Evolutionary conservation across 2,797 vertebrate species (phyloP).

Genomic region (Aselliscus stoliczkanus): DNA sequence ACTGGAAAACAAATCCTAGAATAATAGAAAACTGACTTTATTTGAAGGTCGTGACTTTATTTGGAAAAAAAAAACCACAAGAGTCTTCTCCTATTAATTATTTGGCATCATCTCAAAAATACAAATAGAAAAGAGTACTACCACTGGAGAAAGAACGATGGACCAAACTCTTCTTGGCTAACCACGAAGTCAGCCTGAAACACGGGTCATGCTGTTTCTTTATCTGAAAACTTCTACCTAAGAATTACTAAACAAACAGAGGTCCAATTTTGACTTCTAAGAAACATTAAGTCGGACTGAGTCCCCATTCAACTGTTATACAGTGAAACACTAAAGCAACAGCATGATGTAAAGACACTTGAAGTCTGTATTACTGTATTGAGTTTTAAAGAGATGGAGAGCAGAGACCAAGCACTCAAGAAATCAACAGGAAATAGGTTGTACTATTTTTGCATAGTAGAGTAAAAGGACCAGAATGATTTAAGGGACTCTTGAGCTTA

Average conservation of each 20-base stretch:
- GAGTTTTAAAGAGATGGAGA: slow-evolving; percentile 29
- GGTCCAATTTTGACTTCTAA: slow-evolving; percentile 38
- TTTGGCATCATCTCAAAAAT: background rate
- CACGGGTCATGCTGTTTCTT: background rate
- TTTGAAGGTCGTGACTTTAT: slow-evolving; percentile 46
- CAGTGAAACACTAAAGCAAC: slow-evolving; percentile 37
- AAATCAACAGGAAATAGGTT: slow-evolving; percentile 66
- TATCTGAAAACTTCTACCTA: slow-evolving; percentile 29
- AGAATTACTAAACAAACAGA: slow-evolving; percentile 46
- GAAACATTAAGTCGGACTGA: slow-evolving; percentile 47
- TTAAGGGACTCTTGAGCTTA: slow-evolving; percentile 56
- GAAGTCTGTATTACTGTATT: slow-evolving; percentile 50
- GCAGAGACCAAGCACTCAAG: slow-evolving; percentile 22
- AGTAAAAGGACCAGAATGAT: slow-evolving; percentile 48
- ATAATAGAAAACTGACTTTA: slow-evolving; percentile 12
- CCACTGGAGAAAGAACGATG: background rate
- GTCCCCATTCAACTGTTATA: background rate
- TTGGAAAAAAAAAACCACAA: background rate
- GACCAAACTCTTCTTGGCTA: background rate
- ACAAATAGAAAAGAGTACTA: background rate
- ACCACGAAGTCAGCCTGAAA: background rate
- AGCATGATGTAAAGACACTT: slow-evolving; percentile 44
- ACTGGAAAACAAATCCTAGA: background rate
- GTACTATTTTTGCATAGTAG: slow-evolving; percentile 65
- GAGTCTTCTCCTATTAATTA: background rate